These are phyloP conservation scores for Agrilus biguttatus DNA, from an alignment of 2,888 invertebrate genomes.

Conservation along the genomic window DNA sequence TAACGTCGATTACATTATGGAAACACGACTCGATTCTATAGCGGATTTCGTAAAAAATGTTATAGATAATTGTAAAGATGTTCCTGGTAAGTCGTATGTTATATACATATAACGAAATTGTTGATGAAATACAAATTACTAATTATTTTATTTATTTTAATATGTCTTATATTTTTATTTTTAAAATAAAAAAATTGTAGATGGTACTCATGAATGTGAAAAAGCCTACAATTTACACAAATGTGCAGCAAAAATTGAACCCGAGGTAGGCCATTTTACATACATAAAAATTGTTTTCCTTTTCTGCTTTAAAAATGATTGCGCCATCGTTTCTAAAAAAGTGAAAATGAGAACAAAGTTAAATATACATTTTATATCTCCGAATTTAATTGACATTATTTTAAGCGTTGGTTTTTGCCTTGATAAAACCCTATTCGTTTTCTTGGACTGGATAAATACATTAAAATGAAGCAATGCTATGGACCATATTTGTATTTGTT, in stretches of 20 bases:
- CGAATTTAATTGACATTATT: slow-evolving; percentile 1
- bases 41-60: slow-evolving; percentile 16
- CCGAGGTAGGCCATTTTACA: slow-evolving; percentile 14
- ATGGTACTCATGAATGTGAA: slow-evolving; percentile 18
- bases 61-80: slow-evolving; percentile 17
- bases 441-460: too few species aligned
- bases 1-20: slow-evolving; percentile 19
- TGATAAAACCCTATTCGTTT: background rate
- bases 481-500: too few species aligned
- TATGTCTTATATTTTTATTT: background rate
- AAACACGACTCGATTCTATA: slow-evolving; percentile 16
- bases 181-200: slow-evolving; percentile 10
- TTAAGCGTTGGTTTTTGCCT: slow-evolving; percentile 9
- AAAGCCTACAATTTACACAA: slow-evolving; percentile 22
- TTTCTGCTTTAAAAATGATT: too few species aligned
- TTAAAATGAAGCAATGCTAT: too few species aligned
- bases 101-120: too few species aligned
- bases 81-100: slow-evolving; percentile 14
- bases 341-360: too few species aligned
- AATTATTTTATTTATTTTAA: too few species aligned
- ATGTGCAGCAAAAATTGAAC: slow-evolving; percentile 19
- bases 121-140: too few species aligned
- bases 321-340: too few species aligned
- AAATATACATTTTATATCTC: too few species aligned
- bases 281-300: too few species aligned